Conservation (phyloP, 2,888 invertebrate genomes). For the Pheosia gnoma region DNA sequence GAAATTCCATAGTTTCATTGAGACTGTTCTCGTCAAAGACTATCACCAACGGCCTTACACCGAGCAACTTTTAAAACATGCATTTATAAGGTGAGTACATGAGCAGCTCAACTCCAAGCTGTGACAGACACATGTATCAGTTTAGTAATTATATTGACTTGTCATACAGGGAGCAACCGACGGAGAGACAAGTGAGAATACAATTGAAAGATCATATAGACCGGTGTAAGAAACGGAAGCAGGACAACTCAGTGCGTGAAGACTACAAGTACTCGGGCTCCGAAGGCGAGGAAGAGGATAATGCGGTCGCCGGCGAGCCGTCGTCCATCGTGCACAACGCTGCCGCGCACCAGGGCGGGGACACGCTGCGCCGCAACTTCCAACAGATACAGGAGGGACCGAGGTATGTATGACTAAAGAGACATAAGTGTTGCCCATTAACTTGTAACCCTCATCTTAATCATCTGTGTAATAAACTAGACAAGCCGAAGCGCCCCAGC, state of each 20-base stretch:
- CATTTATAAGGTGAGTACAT: slow-evolving; percentile 90
- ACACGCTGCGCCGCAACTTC: slow-evolving; percentile 98
- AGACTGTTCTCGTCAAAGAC: slow-evolving; percentile 99
- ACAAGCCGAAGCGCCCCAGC: slow-evolving; percentile 84
- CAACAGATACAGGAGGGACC: slow-evolving; percentile 96
- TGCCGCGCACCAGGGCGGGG: slow-evolving; percentile 91
- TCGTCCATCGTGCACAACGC: slow-evolving; percentile 96
- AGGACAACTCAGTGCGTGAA: slow-evolving; percentile 90
- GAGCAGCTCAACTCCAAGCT: not conserved
- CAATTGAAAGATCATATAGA: slow-evolving; percentile 99
- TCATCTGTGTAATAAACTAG: slow-evolving; percentile 79
- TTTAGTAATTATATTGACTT: not conserved
- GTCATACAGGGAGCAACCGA: slow-evolving; percentile 94
- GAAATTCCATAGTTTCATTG: slow-evolving; percentile 99
- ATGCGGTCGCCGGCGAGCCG: slow-evolving; percentile 95
- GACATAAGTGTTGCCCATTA: slow-evolving; percentile 26
- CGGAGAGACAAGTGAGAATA: slow-evolving; percentile 98
- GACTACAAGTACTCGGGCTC: slow-evolving; percentile 96
- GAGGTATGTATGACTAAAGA: slow-evolving; percentile 51
- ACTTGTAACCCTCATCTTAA: slow-evolving; percentile 4
- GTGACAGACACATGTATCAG: not conserved
- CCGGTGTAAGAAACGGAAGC: slow-evolving; percentile 96
- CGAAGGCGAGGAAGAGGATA: slow-evolving; percentile 98
- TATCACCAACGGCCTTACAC: slow-evolving; percentile 99
- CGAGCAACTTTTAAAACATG: slow-evolving; percentile 98